Evolutionary conservation across 2,797 vertebrate species (phyloP), one percentile per base, ranked within the genome.

Genomic region (Huso huso): DNA sequence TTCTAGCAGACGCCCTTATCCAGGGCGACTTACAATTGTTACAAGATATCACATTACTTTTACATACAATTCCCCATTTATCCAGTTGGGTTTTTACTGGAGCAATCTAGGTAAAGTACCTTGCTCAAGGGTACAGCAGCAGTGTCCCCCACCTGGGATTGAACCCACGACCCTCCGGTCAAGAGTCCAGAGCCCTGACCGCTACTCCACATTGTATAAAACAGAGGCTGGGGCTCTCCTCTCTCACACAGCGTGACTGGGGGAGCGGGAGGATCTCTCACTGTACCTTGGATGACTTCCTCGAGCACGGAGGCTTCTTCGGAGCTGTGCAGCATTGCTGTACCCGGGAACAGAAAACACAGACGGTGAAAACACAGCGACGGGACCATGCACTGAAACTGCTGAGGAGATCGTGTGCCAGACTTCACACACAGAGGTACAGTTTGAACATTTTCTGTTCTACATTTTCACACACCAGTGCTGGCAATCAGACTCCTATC

Each of bases 231-330:
- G 23, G 10, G 58, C 49, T 60, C 58, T 49, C 15, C 6, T 52
- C n/a, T 10, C 71, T 0, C 67, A 63, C 37, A 72, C 79, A 71
- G 75, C 70, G 70, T n/a, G 70, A 62, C 6, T 68, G 66, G 62
- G 63, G 51, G 69, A 62, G 61, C 8, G 73, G 67, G 67, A 64
- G 68, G 69, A 66, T 70, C 64, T 69, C 66, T 6, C 62, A 13
- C 64, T 79, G 91, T 80, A 99, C 96, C 93, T 90, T 95, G 89
- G 71, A 84, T 79, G 6, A 82, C 81, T 1, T 93, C 88, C 52
- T 93, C 89, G 80, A 90, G 77, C 67, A 84, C 72, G 61, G 81
- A 62, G 8, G 77, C 76, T 63, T 96, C 89, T 77, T 93, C 87
- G 72, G 83, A 71, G 1, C 68, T 84, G 71, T 87, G 82, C 76